Base-by-base conservation (phyloP, 2,888 invertebrate genomes). In the Dolichopus griseipennis region DNA sequence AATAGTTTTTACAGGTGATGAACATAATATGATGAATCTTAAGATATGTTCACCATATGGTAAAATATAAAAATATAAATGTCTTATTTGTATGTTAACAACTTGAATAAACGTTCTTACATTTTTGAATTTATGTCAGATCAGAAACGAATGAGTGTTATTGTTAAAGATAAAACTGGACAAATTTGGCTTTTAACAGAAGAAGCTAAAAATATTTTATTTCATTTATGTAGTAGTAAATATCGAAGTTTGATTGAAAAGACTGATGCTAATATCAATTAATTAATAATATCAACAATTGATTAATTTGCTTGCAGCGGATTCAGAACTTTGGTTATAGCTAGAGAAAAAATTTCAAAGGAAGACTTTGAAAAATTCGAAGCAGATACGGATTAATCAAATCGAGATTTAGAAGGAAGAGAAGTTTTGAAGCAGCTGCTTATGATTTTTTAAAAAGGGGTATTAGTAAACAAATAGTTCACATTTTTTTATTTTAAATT, bases 71-170 rank as follows among this genome's bases (percentile, higher is more conserved):
- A 20, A 74, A 77, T 2, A 76, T 78, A 0, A 74, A 76, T 21
- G 72, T 71, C 41, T 72, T 68, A 18, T 71, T 72, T 3, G 78
- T 78, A 63, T 73, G 72, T 0, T 76, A 73, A 22, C 76, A 78
- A 67, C 76, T 85, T 69, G 79, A 81, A 68, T 93, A 85, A 86
- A 73, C 83, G 88, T n/a, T 81, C 94, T 66, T 91, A 94, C 75
- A 83, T 89, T 0, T 85, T 96, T 21, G 95, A 96, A 74, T 96
- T 96, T 79, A 92, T 91, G 27, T 92, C 95, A 37, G 92, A 92
- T 76, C 86, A 95, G 37, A 95, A 94, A 78, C 84, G 95, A 69
- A 96, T 96, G 96, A 95, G 95, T 20, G 90, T 95, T 67, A 89
- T 96, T 70, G 85, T 96, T 0, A 86, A 87, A 75, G 91, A 90